Conservation (phyloP, 2,113 vertebrate genomes). For the Myodes glareolus region DNA sequence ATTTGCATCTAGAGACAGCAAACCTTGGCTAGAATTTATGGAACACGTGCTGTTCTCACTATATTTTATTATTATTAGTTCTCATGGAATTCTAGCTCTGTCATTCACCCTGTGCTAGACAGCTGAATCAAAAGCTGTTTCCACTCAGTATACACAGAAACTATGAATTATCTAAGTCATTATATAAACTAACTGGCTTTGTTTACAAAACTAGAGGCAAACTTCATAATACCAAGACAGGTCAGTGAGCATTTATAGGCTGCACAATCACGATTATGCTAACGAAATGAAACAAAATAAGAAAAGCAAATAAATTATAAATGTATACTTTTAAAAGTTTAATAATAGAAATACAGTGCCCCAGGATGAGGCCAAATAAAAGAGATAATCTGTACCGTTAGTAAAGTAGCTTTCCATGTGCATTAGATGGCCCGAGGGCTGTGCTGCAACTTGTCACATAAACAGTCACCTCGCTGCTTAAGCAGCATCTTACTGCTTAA, state of each 20-base stretch:
- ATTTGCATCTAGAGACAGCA: not conserved
- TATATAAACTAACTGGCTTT: conserved; percentile 29
- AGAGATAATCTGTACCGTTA: conserved; percentile 28
- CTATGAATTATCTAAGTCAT: not conserved
- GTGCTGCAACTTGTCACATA: conserved; percentile 62
- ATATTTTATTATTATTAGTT: conserved; percentile 12
- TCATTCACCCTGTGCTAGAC: not conserved
- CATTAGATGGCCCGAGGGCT: conserved; percentile 57
- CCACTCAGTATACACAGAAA: not conserved
- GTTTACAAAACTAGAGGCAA: not conserved
- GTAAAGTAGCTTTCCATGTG: conserved; percentile 56
- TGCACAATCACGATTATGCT: conserved; percentile 28
- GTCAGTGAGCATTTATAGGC: conserved; percentile 21
- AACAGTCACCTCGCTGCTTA: conserved; percentile 72
- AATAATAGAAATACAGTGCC: not conserved
- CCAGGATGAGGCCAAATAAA: conserved; percentile 53
- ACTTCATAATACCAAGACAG: not conserved
- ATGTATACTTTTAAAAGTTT: conserved; percentile 62
- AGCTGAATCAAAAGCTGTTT: not conserved
- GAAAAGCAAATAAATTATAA: conserved; percentile 74
- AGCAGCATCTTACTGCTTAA: conserved; percentile 72
- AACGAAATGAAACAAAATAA: conserved; percentile 68
- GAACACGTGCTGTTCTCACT: not conserved
- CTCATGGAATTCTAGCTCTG: not conserved
- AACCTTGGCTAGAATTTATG: not conserved